These are phyloP conservation scores for Drosophila ananassae DNA, from an alignment of 1,140 invertebrate genomes.

Conservation along the genomic window DNA sequence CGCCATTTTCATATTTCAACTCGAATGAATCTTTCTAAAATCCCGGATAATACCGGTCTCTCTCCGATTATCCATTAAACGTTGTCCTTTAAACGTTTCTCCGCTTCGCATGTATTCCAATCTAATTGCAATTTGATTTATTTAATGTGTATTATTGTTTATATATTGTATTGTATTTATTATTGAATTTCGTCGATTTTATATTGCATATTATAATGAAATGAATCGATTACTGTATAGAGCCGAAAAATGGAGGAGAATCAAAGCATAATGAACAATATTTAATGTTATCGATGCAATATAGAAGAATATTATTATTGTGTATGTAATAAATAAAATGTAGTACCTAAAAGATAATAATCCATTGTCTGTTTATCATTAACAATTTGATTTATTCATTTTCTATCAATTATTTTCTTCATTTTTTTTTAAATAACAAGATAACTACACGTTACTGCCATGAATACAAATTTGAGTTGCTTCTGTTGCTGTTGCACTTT, in stretches of 20 bases:
- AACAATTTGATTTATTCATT: conserved; percentile 48
- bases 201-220: conserved; percentile 68
- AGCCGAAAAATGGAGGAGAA: conserved; percentile 22
- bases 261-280: conserved; percentile 74
- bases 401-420: conserved; percentile 14
- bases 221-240: conserved; percentile 52
- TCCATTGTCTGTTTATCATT: conserved; percentile 1
- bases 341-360: conserved; percentile 64
- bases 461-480: conserved; percentile 70
- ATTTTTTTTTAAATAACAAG: conserved; percentile 44
- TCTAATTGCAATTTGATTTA: conserved; percentile 54
- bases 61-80: conserved; percentile 8
- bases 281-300: conserved; percentile 72
- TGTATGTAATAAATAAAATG: conserved; percentile 70
- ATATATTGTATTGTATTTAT: conserved; percentile 78
- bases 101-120: conserved; percentile 48
- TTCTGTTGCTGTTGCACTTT: conserved; percentile 46
- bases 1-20: conserved; percentile 58
- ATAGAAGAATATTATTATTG: conserved; percentile 63
- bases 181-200: conserved; percentile 74
- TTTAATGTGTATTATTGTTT: conserved; percentile 79
- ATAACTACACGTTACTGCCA: conserved; percentile 71
- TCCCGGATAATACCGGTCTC: conserved; percentile 6
- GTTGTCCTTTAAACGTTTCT: conserved; percentile 13
- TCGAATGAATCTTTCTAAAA: conserved; percentile 28